Percentiles rank a stretch among this genome's conserved stretches.
Evolutionary conservation across 1,140 invertebrate species (phyloP).

Genomic region (Rhyzopertha dominica): DNA sequence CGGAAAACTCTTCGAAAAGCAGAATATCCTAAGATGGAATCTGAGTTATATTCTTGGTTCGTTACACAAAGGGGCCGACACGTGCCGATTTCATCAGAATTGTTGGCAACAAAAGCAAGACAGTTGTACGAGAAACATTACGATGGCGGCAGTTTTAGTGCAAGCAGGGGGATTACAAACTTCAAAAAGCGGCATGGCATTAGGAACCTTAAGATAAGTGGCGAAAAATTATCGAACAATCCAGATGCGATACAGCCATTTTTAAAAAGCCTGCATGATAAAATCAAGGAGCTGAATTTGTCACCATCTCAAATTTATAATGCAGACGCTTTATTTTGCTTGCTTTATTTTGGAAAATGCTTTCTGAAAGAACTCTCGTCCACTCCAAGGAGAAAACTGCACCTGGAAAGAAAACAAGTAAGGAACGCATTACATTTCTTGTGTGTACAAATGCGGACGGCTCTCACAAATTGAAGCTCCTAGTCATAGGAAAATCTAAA

Average conservation of each 20-base stretch:
- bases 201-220: conserved; percentile 12
- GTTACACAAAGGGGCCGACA: no score
- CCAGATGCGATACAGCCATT: conserved; percentile 9
- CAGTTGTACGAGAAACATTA: no score
- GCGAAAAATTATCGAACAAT: conserved; percentile 15
- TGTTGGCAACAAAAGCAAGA: no score
- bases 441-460: conserved; percentile 43
- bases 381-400: conserved; percentile 32
- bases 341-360: conserved; percentile 12
- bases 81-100: no score
- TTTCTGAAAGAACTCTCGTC: conserved; percentile 18
- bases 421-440: conserved; percentile 41
- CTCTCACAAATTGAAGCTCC: conserved; percentile 38
- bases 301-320: conserved; percentile 13
- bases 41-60: no score
- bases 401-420: conserved; percentile 39
- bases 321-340: conserved; percentile 15
- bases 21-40: no score
- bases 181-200: conserved; percentile 18
- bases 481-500: conserved; percentile 19
- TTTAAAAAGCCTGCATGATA: conserved; percentile 6
- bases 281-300: conserved; percentile 9
- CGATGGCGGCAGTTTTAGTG: conserved; percentile 6
- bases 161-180: conserved; percentile 11
- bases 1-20: no score